Conservation (phyloP, 2,888 invertebrate genomes). For the Hirudinaria manillensis region DNA sequence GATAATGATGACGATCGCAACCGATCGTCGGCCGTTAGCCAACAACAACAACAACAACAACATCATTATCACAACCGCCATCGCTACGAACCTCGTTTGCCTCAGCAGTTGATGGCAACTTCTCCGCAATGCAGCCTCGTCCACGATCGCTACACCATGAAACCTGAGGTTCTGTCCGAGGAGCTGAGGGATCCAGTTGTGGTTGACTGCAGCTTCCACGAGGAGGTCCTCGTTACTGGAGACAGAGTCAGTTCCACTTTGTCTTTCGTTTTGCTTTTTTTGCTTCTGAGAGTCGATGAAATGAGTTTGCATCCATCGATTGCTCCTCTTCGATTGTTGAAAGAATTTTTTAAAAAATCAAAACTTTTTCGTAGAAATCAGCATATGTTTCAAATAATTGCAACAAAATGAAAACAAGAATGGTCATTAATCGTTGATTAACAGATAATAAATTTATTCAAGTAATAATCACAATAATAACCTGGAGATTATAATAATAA, state of each 20-base stretch:
- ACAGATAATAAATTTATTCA: no score
- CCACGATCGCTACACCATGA: conserved; percentile 48
- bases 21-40: background rate
- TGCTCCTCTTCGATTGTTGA: no score
- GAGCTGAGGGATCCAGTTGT: background rate
- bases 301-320: no score
- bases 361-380: no score
- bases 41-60: background rate
- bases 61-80: conserved; percentile 1
- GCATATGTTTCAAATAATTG: no score
- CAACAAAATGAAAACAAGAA: no score
- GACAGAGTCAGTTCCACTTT: background rate
- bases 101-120: background rate
- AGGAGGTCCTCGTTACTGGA: background rate
- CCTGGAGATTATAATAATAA: background rate
- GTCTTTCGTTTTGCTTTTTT: no score
- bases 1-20: background rate
- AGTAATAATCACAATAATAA: no score
- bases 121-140: background rate
- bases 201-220: background rate
- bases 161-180: conserved; percentile 50
- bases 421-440: no score
- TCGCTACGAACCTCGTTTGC: background rate
- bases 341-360: no score
- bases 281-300: no score